A percentile compares a stretch with the other conserved stretches of the same genome.
Evolutionary conservation across 2,113 vertebrate species (phyloP).

Genomic region (Myotis lucifugus): DNA sequence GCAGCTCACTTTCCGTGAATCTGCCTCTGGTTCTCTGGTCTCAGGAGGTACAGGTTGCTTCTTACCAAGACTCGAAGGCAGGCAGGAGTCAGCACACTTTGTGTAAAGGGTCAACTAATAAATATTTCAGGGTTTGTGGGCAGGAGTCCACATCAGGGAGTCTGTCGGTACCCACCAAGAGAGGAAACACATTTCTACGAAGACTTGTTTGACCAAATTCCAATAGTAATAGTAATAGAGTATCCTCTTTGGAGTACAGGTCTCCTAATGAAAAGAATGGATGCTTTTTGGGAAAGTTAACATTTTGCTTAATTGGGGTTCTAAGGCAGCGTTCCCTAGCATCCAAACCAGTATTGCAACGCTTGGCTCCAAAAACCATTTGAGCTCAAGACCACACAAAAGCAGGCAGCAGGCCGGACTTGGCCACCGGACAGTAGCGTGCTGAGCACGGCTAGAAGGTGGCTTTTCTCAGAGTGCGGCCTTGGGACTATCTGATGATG

Average conservation of each 20-base stretch:
- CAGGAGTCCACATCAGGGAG: not conserved
- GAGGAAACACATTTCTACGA: not conserved
- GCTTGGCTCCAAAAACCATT: not conserved
- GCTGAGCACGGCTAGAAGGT: not conserved
- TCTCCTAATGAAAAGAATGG: not conserved
- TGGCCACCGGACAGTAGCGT: fast-evolving
- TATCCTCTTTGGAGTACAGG: not conserved
- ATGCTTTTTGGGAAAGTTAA: not conserved
- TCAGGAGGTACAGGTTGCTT: not conserved
- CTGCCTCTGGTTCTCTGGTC: not conserved
- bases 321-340: not conserved
- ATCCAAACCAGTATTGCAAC: not conserved
- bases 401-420: not conserved
- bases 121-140: not conserved
- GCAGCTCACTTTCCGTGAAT: not conserved
- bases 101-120: not conserved
- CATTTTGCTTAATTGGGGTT: not conserved
- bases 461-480: not conserved
- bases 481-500: not conserved
- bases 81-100: not conserved
- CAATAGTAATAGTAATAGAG: not conserved
- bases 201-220: not conserved
- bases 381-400: not conserved
- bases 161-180: not conserved
- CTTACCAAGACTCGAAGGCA: not conserved